phyloP scores from a whole-genome alignment of 1,140 invertebrate genomes.

The Polypedilum vanderplanki region DNA sequence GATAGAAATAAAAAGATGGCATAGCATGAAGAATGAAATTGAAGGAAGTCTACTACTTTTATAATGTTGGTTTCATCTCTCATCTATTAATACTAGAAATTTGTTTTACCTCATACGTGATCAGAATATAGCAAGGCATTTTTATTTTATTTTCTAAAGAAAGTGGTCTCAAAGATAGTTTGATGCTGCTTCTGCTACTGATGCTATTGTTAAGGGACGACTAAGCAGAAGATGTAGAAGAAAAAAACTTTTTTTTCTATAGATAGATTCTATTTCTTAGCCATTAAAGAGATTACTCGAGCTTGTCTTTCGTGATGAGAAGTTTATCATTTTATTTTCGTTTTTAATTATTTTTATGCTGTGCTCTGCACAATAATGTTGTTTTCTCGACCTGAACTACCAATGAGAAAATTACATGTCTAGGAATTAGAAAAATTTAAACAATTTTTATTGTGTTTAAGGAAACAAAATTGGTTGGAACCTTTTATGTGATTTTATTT shows the following conservation, averaged over 20 bases:
- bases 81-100: constrained; percentile 28
- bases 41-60: constrained; percentile 6
- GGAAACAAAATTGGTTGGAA: too few relatives aligned
- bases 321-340: constrained; percentile 27
- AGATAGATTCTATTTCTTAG: constrained; percentile 16
- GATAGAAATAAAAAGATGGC: too few relatives aligned
- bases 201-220: not conserved
- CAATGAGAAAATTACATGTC: too few relatives aligned
- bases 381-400: not conserved
- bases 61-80: constrained; percentile 26
- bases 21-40: too few relatives aligned
- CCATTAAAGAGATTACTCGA: constrained; percentile 29
- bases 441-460: too few relatives aligned
- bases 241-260: not conserved
- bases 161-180: constrained; percentile 23
- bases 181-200: not conserved
- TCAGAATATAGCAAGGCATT: not conserved
- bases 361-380: constrained; percentile 8
- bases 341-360: constrained; percentile 29
- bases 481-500: too few relatives aligned
- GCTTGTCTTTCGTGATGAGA: constrained; percentile 22
- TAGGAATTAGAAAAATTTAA: too few relatives aligned
- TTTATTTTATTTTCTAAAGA: not conserved
- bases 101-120: constrained; percentile 25
- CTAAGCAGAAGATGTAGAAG: not conserved